Percentiles rank a stretch among this genome's conserved stretches.
Conservation (phyloP, 2,888 invertebrate species). For the Ephialtes manifestator region DNA sequence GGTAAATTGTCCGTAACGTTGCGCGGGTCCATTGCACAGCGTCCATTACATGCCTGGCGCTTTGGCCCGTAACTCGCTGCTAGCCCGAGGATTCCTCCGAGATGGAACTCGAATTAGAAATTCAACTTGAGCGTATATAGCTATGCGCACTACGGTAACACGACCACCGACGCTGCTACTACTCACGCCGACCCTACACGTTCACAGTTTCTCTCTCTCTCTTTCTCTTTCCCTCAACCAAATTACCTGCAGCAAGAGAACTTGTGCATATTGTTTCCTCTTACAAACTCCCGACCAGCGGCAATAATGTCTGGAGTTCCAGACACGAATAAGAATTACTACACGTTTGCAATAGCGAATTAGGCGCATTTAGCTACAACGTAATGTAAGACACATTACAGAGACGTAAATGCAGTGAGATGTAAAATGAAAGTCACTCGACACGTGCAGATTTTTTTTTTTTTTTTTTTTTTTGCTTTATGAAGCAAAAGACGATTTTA, state of each 20-base stretch:
- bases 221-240: neutral
- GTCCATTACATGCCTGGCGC: conserved; percentile 52
- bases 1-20: conserved; percentile 65
- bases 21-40: conserved; percentile 39
- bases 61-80: conserved; percentile 46
- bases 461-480: too few species aligned
- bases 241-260: conserved; percentile 49
- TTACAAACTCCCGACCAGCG: conserved; percentile 29
- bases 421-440: neutral
- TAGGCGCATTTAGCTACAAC: neutral
- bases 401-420: neutral
- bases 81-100: conserved; percentile 36
- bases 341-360: conserved; percentile 27
- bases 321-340: conserved; percentile 41
- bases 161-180: conserved; percentile 65
- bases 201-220: conserved; percentile 47
- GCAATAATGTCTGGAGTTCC: conserved; percentile 39
- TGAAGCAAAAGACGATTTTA: too few species aligned
- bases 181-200: conserved; percentile 53
- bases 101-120: conserved; percentile 65
- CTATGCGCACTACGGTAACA: conserved; percentile 36
- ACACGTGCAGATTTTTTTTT: neutral
- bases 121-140: conserved; percentile 56
- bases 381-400: neutral
- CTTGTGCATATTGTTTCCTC: conserved; percentile 59